These are phyloP conservation scores for Gasterosteus aculeatus DNA, from an alignment of 2,113 vertebrate genomes.

Conservation along the genomic window DNA sequence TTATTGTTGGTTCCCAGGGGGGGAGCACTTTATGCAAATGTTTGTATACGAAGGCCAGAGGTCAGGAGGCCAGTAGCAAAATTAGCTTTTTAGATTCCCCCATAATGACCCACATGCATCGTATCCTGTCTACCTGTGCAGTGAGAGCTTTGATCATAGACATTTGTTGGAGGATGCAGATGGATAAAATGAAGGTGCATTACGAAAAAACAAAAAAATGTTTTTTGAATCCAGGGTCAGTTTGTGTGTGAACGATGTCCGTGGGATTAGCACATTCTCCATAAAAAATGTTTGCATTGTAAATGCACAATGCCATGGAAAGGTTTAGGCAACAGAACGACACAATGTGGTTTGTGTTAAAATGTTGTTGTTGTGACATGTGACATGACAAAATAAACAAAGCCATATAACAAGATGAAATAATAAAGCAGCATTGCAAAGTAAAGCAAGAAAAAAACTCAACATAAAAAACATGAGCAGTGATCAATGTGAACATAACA, in stretches of 20 bases:
- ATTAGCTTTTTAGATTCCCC: slow-evolving; percentile 75
- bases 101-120: slow-evolving; percentile 54
- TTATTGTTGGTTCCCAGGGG: slow-evolving; percentile 78
- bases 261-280: not conserved
- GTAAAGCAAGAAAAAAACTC: not conserved
- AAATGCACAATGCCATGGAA: not conserved
- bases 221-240: not conserved
- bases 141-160: slow-evolving; percentile 44
- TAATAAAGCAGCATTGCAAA: not conserved
- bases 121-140: slow-evolving; percentile 34
- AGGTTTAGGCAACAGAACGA: not conserved
- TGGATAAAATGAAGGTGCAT: slow-evolving; percentile 20
- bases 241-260: not conserved
- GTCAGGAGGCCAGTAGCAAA: slow-evolving; percentile 72
- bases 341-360: not conserved
- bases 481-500: no score
- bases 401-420: not conserved
- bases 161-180: slow-evolving; percentile 38
- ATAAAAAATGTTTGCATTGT: not conserved
- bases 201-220: slow-evolving; percentile 20
- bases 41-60: slow-evolving; percentile 72
- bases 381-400: not conserved
- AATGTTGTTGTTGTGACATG: not conserved
- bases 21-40: slow-evolving; percentile 80
- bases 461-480: no score